Conservation (phyloP, 2,888 invertebrate species). For the Griposia aprilina region DNA sequence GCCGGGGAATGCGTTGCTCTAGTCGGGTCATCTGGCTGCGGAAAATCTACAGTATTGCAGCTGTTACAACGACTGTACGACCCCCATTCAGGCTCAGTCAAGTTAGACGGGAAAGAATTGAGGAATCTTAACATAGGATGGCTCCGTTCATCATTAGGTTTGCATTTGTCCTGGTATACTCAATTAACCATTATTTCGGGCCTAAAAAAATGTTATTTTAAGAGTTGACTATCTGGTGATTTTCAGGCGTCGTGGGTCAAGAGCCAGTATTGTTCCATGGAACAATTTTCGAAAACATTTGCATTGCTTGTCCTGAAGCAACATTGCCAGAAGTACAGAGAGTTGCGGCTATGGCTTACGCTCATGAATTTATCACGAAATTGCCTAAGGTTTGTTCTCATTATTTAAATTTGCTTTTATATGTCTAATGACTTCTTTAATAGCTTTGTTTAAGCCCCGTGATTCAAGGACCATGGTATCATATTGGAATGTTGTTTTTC, state of each 20-base stretch:
- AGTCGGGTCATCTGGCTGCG: conserved; percentile 94
- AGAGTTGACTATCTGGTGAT: background rate
- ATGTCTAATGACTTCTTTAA: background rate
- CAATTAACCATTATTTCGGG: background rate
- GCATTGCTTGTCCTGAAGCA: conserved; percentile 93
- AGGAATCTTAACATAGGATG: conserved; percentile 93
- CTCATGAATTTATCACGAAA: conserved; percentile 94
- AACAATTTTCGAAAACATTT: conserved; percentile 92
- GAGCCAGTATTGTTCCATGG: conserved; percentile 96
- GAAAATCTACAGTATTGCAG: conserved; percentile 95
- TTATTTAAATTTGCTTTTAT: background rate
- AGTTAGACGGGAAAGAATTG: conserved; percentile 92
- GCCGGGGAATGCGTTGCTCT: conserved; percentile 93
- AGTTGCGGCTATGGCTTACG: conserved; percentile 94
- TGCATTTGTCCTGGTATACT: conserved; percentile 35
- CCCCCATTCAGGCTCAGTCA: conserved; percentile 90
- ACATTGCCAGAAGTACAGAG: conserved; percentile 92
- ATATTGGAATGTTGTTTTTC: conserved; percentile 3
- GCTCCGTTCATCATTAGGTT: conserved; percentile 94
- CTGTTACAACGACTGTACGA: conserved; percentile 94
- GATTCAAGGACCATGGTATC: background rate
- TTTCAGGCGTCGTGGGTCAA: conserved; percentile 94
- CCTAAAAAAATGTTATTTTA: background rate
- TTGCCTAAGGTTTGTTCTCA: conserved; percentile 91
- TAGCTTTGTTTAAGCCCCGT: background rate